phyloP scores from a whole-genome alignment of 2,113 vertebrate species.

The Emydura subglobosa region DNA sequence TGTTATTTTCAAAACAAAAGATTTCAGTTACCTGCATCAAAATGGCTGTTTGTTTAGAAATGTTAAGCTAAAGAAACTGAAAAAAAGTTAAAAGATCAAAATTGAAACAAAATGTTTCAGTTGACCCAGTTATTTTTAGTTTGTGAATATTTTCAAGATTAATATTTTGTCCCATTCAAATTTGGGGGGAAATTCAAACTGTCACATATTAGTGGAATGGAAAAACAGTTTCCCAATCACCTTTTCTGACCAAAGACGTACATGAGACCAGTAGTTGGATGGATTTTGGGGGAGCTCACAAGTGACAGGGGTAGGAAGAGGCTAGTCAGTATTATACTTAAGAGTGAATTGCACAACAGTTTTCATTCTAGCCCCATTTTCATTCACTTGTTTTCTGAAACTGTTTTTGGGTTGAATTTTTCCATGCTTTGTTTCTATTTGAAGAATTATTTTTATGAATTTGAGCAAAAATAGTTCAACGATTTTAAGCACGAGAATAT shows the following conservation, averaged over 20 bases:
- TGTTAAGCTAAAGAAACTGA: not conserved
- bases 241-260: not conserved
- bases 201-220: not conserved
- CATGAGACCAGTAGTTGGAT: not conserved
- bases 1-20: not conserved
- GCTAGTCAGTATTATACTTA: no score
- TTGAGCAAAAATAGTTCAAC: not conserved
- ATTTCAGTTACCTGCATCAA: not conserved
- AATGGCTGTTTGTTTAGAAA: not conserved
- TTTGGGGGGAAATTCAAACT: not conserved
- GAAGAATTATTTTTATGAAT: not conserved
- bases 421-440: not conserved
- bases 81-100: not conserved
- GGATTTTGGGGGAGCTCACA: not conserved
- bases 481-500: not conserved
- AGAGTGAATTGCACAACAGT: fast-evolving
- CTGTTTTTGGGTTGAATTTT: not conserved
- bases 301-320: not conserved
- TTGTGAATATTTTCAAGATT: not conserved
- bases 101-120: not conserved
- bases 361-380: not conserved
- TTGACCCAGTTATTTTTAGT: not conserved
- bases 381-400: fast-evolving
- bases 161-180: not conserved
- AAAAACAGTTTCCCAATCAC: not conserved